These are phyloP conservation scores for Aotus griseimembra DNA, from an alignment of 2,797 vertebrate genomes.

Conservation along the genomic window DNA sequence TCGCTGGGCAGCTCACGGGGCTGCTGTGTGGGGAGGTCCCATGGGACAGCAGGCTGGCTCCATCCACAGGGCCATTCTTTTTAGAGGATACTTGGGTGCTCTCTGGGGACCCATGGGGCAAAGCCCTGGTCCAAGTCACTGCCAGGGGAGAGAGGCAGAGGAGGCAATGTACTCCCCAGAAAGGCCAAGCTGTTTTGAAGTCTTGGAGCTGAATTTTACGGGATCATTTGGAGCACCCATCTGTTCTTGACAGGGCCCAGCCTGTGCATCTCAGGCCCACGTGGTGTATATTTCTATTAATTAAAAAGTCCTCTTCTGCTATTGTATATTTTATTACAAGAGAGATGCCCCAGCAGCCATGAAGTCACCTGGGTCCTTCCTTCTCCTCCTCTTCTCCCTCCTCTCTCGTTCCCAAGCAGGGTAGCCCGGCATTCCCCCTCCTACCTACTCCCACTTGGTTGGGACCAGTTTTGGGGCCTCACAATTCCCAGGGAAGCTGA, in stretches of 20 bases:
- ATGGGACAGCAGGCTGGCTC: background rate
- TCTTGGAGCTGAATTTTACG: background rate
- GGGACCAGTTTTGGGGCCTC: background rate
- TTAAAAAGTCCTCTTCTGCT: conserved; percentile 6
- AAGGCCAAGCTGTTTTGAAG: conserved; percentile 62
- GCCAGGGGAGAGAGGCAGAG: background rate
- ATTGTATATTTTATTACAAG: background rate
- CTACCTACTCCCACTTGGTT: background rate
- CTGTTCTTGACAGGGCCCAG: conserved; percentile 41
- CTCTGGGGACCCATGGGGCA: background rate
- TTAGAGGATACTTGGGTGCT: accelerated
- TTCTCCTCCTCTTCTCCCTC: accelerated
- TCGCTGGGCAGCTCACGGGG: background rate
- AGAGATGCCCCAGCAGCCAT: background rate
- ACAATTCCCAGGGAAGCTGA: background rate
- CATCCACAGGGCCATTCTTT: accelerated
- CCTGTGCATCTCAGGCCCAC: conserved; percentile 7
- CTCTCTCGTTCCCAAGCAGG: too few relatives aligned
- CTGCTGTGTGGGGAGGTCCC: background rate
- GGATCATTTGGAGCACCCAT: background rate
- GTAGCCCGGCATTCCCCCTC: too few relatives aligned
- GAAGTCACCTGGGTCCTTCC: background rate
- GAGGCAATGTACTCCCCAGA: background rate
- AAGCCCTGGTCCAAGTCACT: background rate
- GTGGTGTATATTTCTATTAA: conserved; percentile 13